A percentile compares a stretch with the other conserved stretches of the same genome.
phyloP scores from a whole-genome alignment of 53 echinoderm and acorn worm genomes.

The Paelopatides confundens region DNA sequence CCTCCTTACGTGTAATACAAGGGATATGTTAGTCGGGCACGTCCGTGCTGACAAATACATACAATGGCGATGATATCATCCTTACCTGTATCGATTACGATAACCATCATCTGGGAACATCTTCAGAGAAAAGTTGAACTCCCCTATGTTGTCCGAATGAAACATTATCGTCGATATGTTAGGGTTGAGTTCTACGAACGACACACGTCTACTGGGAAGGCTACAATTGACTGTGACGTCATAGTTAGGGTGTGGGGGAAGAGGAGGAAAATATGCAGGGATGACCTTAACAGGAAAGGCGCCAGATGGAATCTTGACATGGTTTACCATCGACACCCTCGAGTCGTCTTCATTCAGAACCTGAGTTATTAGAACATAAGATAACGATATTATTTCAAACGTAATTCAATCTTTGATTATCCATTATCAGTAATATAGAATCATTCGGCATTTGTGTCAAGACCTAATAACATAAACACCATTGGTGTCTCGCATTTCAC shows the following conservation, averaged over 20 bases:
- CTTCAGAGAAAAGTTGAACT: conserved; percentile 77
- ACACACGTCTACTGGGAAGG: conserved; percentile 63
- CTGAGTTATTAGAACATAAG: conserved; percentile 5
- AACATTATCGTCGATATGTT: conserved; percentile 76
- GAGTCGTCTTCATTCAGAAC: conserved; percentile 12
- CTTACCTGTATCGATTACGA: conserved; percentile 38
- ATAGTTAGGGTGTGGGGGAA: conserved; percentile 1
- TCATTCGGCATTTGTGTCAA: too few relatives aligned
- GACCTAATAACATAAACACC: too few relatives aligned
- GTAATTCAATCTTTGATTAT: too few relatives aligned
- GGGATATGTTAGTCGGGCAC: too few relatives aligned
- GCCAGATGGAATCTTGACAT: conserved; percentile 74
- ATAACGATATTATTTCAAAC: too few relatives aligned
- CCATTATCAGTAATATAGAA: too few relatives aligned
- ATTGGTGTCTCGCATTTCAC: too few relatives aligned
- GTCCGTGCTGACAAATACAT: too few relatives aligned
- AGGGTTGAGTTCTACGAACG: conserved; percentile 73
- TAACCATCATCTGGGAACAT: conserved; percentile 69
- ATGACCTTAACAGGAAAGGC: conserved; percentile 39
- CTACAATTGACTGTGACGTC: conserved; percentile 81
- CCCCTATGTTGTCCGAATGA: conserved; percentile 71
- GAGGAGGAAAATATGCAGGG: background rate
- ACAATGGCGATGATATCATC: too few relatives aligned
- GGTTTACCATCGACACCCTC: conserved; percentile 62
- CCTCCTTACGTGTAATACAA: too few relatives aligned